A percentile compares a stretch with the other conserved stretches of the same genome.
Conservation (phyloP, 1,140 invertebrate species). For the Lethocerus indicus region DNA sequence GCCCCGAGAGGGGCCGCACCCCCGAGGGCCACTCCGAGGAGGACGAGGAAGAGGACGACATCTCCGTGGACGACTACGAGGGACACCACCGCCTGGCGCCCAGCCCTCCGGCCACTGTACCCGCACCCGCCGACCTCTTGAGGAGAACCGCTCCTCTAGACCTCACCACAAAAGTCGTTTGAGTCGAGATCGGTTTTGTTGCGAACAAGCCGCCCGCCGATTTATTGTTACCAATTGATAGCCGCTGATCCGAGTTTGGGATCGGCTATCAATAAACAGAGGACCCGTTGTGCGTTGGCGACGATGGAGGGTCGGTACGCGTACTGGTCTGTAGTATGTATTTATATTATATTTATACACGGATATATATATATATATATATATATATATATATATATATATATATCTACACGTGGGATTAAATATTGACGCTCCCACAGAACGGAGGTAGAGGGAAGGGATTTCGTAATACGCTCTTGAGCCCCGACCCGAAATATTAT, state of each 20-base stretch:
- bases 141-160: slow-evolving; percentile 10
- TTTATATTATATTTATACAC: no score
- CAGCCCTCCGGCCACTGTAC: not conserved
- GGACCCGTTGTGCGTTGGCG: not conserved
- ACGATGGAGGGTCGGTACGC: not conserved
- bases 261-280: not conserved
- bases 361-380: no score
- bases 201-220: no score
- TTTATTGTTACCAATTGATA: no score
- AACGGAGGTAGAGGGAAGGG: no score
- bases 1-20: not conserved
- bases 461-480: no score
- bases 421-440: no score
- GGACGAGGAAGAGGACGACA: not conserved
- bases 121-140: not conserved
- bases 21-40: not conserved
- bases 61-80: slow-evolving; percentile 9
- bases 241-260: not conserved
- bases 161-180: slow-evolving; percentile 12
- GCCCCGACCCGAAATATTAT: no score
- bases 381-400: no score
- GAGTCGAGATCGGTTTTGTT: no score
- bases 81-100: not conserved
- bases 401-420: no score
- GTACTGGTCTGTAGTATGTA: no score